phyloP scores from a whole-genome alignment of 2,888 invertebrate genomes.

The Ametastegia equiseti region DNA sequence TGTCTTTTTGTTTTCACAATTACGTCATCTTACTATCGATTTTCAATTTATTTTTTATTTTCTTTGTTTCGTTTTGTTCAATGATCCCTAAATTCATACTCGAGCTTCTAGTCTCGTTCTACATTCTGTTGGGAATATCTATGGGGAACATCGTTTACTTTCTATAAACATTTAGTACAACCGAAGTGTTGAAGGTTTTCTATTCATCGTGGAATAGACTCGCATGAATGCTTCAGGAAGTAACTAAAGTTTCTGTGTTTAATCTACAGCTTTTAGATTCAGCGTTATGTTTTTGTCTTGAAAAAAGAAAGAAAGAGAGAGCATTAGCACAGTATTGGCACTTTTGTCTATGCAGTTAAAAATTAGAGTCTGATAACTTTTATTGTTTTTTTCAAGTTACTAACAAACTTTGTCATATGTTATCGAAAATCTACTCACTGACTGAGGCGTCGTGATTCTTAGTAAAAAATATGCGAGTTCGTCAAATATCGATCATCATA shows the following conservation, averaged over 20 bases:
- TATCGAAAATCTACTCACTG: too few species aligned
- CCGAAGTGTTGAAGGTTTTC: neutral
- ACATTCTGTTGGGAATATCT: neutral
- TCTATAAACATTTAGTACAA: neutral
- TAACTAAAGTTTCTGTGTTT: slow-evolving; percentile 1
- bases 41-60: neutral
- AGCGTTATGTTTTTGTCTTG: neutral
- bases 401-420: neutral
- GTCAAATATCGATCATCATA: too few species aligned
- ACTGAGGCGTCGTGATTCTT: too few species aligned
- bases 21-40: neutral
- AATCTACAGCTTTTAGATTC: neutral
- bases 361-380: neutral
- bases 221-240: neutral
- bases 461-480: too few species aligned
- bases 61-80: neutral
- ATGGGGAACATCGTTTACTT: neutral
- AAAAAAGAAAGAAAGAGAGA: neutral
- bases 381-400: neutral
- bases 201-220: neutral
- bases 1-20: neutral
- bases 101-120: neutral
- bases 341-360: neutral
- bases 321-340: neutral
- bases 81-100: neutral